Evolutionary conservation across 2,888 invertebrate genomes (phyloP), one percentile per base, ranked within the genome.

Genomic region (Synanthedon formicaeformis): DNA sequence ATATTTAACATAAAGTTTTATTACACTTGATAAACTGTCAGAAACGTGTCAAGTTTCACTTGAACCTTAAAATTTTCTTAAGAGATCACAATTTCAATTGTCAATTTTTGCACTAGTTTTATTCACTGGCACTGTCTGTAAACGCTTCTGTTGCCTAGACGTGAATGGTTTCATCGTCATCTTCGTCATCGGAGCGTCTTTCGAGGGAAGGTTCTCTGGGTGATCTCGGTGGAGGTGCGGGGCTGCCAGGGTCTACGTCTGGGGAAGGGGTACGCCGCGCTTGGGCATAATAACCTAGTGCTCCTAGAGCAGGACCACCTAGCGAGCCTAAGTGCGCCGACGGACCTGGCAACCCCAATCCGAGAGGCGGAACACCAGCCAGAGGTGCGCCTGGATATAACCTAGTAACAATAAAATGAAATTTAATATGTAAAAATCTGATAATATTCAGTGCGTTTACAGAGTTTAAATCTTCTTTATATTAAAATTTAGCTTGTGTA

Each of bases 221-320:
- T 60, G 88, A 81, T 52, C 80, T 77, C 50, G 80, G 83, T 1
- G 88, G 89, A 2, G 90, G 90, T 53, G 80, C 76, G 2, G 87
- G 88, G 60, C 90, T 90, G 52, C 91, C 90, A 1, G 91, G 90
- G 77, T 91, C 90, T 34, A 74, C 88, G 78, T 90, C 91, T 14
- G 81, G 89, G 48, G 80, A 89, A 55, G 80, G 88, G 16, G 88
- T 66, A 67, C 89, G 81, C 41, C 84, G 77, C 60, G 85, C 71
- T 75, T 89, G 73, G 71, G 89, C 75, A 72, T 89, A 80, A 81
- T 89, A 76, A 65, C 85, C 77, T 61, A 89, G 69, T 60, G 90
- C 79, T 50, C 89, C 77, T 18, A 92, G 90, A 67, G 90, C 93
- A 59, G 94, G 93, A 54, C 91, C 93, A 11, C 93, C 91, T 13